Evolutionary conservation across 2,113 vertebrate genomes (phyloP).

Genomic region (Boulengeromyrus knoepffleri): DNA sequence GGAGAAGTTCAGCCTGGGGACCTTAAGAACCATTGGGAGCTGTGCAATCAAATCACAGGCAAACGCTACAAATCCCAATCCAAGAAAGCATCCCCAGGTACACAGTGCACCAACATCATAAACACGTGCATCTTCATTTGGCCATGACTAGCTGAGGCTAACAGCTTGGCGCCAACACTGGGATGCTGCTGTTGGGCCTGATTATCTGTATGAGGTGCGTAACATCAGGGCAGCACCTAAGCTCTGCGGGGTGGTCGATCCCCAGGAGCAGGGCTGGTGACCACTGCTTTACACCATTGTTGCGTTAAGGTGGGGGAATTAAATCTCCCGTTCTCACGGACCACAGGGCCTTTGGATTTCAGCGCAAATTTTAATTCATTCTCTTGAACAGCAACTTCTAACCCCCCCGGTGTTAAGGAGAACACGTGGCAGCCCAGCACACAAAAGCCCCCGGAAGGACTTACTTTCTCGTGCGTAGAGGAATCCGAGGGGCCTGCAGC

Average conservation of each 20-base stretch:
- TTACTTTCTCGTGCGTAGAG: slow-evolving; percentile 84
- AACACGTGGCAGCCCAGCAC: background rate
- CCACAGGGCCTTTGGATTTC: background rate
- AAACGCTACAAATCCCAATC: background rate
- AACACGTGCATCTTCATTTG: background rate
- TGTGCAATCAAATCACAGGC: slow-evolving; percentile 38
- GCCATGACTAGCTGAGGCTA: background rate
- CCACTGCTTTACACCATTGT: background rate
- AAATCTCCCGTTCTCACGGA: background rate
- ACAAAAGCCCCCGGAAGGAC: background rate
- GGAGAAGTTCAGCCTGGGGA: slow-evolving; percentile 80
- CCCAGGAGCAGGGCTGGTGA: background rate
- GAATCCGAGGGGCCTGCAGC: slow-evolving; percentile 85
- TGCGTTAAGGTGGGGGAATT: background rate
- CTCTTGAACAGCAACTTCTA: background rate
- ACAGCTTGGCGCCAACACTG: background rate
- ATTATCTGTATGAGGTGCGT: background rate
- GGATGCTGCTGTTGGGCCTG: background rate
- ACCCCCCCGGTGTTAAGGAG: background rate
- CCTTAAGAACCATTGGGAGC: slow-evolving; percentile 97
- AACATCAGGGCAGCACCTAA: background rate
- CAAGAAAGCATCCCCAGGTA: background rate
- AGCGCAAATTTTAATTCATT: background rate
- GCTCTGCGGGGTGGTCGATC: background rate
- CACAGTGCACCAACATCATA: background rate